Evolutionary conservation across 1,140 invertebrate genomes (phyloP), one percentile per base, ranked within the genome.

Genomic region (Spodoptera frugiperda): DNA sequence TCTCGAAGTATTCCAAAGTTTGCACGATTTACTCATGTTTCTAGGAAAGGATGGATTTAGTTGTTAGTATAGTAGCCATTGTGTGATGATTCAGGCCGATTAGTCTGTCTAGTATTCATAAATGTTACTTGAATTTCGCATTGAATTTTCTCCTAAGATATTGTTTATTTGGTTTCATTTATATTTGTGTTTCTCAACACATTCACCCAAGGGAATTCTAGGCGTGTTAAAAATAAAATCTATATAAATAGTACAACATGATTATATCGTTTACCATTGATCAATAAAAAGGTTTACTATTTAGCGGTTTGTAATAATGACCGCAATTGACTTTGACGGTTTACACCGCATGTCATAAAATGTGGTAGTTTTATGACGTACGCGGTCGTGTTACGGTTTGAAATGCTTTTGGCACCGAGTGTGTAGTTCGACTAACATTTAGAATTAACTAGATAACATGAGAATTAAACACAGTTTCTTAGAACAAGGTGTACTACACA

Each of bases 391-490:
- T 39, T 39, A 9, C 9, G 33, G 33, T 15, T 39, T 10, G 33
- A 63, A 63, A 9, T 63, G 59, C 33, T 63, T 53, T 61, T 63
- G 59, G 59, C 59, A 44, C 9, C 8, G 33, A 63, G n/a, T 63
- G 59, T 44, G 39, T 39, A 39, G 33, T 44, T 44, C n/a, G 44
- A 44, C 5, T 39, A 39, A 6, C 0, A 10, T 4, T 39, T 39
- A 39, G 1, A 39, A 39, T 39, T 3, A 2, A 39, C 33, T 39
- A 39, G 33, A 6, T 9, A 39, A 39, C 33, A 51, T 51, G 12
- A 51, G 5, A 14, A 51, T 15, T n/a, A 14, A 0, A 25, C 25
- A 25, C 25, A 25, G 5, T 4, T 3, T 1, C 25, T 25, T 25
- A 1, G 0, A 25, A 1, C 25, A 1, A 25, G 25, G 25, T 25